phyloP scores from a whole-genome alignment of 2,888 invertebrate genomes.

The Lasioglossum lativentre region DNA sequence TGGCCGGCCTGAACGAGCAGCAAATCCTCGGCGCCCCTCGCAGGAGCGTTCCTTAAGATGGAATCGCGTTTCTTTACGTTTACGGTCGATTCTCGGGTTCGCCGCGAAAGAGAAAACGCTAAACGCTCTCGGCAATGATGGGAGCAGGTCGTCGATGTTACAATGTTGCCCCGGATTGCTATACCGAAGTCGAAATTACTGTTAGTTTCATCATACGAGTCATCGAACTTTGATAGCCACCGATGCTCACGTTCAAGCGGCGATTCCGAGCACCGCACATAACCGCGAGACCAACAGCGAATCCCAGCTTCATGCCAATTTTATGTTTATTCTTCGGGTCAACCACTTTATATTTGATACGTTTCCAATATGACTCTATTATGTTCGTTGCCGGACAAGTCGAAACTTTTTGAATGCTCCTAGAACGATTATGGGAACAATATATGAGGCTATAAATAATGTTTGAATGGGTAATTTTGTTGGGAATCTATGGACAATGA shows the following conservation, averaged over 20 bases:
- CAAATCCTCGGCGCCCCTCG: slow-evolving; percentile 51
- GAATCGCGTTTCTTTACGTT: slow-evolving; percentile 51
- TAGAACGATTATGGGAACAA: not conserved
- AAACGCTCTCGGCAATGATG: slow-evolving; percentile 18
- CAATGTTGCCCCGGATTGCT: not conserved
- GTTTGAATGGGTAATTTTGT: not conserved
- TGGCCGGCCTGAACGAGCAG: slow-evolving; percentile 49
- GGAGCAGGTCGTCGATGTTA: not conserved
- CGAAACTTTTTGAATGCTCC: not conserved
- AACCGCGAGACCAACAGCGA: not conserved
- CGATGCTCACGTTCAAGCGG: not conserved
- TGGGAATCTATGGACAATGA: not conserved
- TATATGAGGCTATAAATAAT: not conserved
- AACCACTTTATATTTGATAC: slow-evolving; percentile 16
- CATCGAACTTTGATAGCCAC: not conserved
- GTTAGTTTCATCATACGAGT: slow-evolving; percentile 9
- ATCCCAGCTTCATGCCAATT: not conserved
- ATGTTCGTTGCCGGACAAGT: too few species aligned
- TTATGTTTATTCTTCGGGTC: not conserved
- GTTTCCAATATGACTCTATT: not conserved
- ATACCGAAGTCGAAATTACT: slow-evolving; percentile 1
- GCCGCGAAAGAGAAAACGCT: slow-evolving; percentile 25
- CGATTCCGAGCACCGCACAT: not conserved
- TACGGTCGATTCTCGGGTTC: slow-evolving; percentile 33
- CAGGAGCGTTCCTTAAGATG: slow-evolving; percentile 53